Percentiles rank a stretch among this genome's conserved stretches.
These are phyloP conservation scores for Siphamia tubifer DNA, from an alignment of 2,113 vertebrate species.

Conservation along the genomic window DNA sequence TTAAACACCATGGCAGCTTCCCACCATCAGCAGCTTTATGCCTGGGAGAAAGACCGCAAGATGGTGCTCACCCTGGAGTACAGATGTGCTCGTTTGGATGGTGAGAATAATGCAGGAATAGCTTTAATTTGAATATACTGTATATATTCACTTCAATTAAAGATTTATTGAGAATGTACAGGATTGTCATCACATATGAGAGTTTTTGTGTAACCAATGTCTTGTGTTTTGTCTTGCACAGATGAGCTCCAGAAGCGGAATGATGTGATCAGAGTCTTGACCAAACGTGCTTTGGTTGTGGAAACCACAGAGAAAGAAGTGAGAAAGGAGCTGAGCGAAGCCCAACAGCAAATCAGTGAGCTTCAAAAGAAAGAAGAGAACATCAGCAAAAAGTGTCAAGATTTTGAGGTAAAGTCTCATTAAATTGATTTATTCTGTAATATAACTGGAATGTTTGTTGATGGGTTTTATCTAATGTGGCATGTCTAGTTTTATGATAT, in stretches of 20 bases:
- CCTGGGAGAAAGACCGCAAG: slow-evolving; percentile 53
- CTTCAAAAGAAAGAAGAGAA: slow-evolving; percentile 46
- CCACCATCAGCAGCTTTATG: slow-evolving; percentile 39
- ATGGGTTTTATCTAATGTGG: no score
- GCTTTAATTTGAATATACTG: no score
- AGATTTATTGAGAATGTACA: no score
- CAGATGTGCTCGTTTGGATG: slow-evolving; percentile 27
- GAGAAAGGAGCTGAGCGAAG: slow-evolving; percentile 44
- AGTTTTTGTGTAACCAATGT: not conserved
- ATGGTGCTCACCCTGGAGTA: slow-evolving; percentile 32
- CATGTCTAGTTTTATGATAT: no score
- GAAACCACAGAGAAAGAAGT: slow-evolving; percentile 60
- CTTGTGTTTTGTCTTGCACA: slow-evolving; percentile 6
- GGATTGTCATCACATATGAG: no score
- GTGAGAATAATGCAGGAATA: slow-evolving; percentile 12
- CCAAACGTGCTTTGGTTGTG: slow-evolving; percentile 41
- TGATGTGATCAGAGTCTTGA: slow-evolving; percentile 64
- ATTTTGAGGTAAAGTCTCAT: slow-evolving; percentile 50
- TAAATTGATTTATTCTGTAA: not conserved
- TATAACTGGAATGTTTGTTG: not conserved
- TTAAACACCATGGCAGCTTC: slow-evolving; percentile 52
- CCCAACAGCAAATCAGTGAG: slow-evolving; percentile 48
- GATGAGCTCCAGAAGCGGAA: slow-evolving; percentile 72
- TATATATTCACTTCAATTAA: no score
- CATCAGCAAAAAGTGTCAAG: slow-evolving; percentile 47